Evolutionary conservation across 2,888 invertebrate genomes (phyloP), one percentile per base, ranked within the genome.

Genomic region (Alviniconcha strummeri): DNA sequence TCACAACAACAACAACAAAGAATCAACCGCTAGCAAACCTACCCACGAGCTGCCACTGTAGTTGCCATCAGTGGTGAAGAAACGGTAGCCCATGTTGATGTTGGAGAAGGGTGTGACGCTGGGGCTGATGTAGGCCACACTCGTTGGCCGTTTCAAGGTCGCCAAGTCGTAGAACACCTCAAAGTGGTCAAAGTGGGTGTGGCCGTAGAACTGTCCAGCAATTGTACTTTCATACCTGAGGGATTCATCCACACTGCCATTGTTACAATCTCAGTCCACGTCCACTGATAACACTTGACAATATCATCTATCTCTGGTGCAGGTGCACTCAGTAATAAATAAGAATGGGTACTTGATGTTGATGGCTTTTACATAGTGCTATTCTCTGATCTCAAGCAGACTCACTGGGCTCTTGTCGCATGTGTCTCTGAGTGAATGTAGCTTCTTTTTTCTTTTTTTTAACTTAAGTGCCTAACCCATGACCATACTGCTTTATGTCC

Each of bases 21-120:
- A 36, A 36, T 36, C 36, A 36, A 36, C 36, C 36, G 36, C 36
- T 36, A 36, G 36, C 36, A 36, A 69, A 79, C 90, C 84, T 87
- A 92, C 93, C 91, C 91, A 92, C 3, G 91, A 89, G 71, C 90
- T 90, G 57, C 84, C 87, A 0, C 76, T 79, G 83, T 93, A 91
- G 82, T 98, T 97, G 0, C 98, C 98, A 92, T 99, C 98, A 6
- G 99, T 96, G 90, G 97, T 97, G 94, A 98, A 99, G 94, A 99
- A 97, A 92, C 99, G 95, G 91, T 97, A 98, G n/a, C 98, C 98
- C 0, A 99, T 97, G 94, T 99, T 98, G 85, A 96, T 96, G 89
- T 95, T 93, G 0, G 95, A 93, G 90, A 95, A 97, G 0, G 96
- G 94, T 0, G 97, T 97, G 15, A 97, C 94, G 89, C 97, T 96